These are phyloP conservation scores for Biston stratarius DNA, from an alignment of 2,888 invertebrate species.

Conservation along the genomic window DNA sequence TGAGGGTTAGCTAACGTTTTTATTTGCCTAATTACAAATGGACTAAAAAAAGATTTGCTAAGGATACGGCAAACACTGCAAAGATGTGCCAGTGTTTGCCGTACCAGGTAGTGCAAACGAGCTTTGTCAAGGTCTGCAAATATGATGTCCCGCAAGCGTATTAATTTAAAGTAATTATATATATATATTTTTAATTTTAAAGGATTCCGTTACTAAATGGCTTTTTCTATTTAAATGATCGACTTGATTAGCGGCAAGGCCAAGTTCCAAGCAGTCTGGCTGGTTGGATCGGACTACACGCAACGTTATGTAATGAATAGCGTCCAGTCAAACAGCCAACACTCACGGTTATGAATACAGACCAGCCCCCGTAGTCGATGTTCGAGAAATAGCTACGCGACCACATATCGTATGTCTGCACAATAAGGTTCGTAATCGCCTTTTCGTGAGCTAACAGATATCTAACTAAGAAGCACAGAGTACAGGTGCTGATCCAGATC, in stretches of 20 bases:
- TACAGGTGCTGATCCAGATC: too few species aligned
- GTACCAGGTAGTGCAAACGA: constrained; percentile 33
- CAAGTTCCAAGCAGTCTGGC: constrained; percentile 65
- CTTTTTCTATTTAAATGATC: constrained; percentile 22
- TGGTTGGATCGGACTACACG: constrained; percentile 58
- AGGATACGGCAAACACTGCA: constrained; percentile 29
- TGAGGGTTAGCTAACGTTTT: constrained; percentile 19
- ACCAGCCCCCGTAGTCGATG: too few species aligned
- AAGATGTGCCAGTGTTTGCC: constrained; percentile 35
- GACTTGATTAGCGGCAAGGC: constrained; percentile 62
- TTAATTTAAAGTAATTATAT: constrained; percentile 12
- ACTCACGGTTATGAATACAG: constrained; percentile 3
- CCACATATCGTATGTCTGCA: too few species aligned
- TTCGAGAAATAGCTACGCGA: too few species aligned
- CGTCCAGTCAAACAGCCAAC: constrained; percentile 24
- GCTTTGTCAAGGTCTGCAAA: constrained; percentile 33
- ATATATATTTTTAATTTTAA: background rate
- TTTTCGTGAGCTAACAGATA: too few species aligned
- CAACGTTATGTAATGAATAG: constrained; percentile 60
- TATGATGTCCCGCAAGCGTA: constrained; percentile 20
- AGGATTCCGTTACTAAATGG: background rate
- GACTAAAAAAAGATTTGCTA: constrained; percentile 29
- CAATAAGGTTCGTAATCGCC: too few species aligned
- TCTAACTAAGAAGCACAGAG: too few species aligned
- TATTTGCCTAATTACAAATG: constrained; percentile 32